Base-by-base conservation (phyloP, 1,140 invertebrate species). In the Trichonephila clavata region DNA sequence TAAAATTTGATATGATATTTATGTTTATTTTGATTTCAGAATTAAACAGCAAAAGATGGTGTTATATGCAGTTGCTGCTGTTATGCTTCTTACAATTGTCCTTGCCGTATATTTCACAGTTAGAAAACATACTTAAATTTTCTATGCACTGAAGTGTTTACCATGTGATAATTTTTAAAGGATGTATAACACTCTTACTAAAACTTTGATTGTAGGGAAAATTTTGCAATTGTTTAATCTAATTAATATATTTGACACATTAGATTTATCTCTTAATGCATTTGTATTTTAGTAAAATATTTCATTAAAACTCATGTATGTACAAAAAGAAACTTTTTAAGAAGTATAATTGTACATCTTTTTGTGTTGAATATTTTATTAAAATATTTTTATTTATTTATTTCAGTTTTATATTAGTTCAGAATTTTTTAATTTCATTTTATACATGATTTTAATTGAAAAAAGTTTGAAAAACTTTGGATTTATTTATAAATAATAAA, bases 21-120 rank as follows among this genome's bases (percentile, higher is more conserved):
- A n/a, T 50, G 4, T 60, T 24, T 16, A 18, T 83, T 63, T 93
- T 50, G n/a, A 27, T 93, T 93, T 18, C 63, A 94, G 93, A 50
- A 50, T 94, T 32, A 77, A 57, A 1, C 87, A 94, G n/a, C 87
- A 94, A 39, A 90, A 90, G 39, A 20, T 94, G 24, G 24, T 90
- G 20, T 32, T 94, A 59, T 94, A 90, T 90, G 80, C 24, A 39
- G 93, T 94, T 65, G 93, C 77, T 60, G 63, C 87, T 32, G 24
- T 90, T 21, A 90, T 94, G 16, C 24, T 94, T 57, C 24, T 90
- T 57, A 68, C 88, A 16, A 77, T 94, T 59, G 60, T 90, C 6
- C 60, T 90, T 16, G 86, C 87, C 14, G 71, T 94, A 68, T 94
- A 84, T 61, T 94, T 94, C 57, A 94, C 92, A 61, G 65, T 93